Percentiles rank a stretch among this genome's conserved stretches.
phyloP scores from a whole-genome alignment of 2,888 invertebrate species.

The Agrypnus murinus region DNA sequence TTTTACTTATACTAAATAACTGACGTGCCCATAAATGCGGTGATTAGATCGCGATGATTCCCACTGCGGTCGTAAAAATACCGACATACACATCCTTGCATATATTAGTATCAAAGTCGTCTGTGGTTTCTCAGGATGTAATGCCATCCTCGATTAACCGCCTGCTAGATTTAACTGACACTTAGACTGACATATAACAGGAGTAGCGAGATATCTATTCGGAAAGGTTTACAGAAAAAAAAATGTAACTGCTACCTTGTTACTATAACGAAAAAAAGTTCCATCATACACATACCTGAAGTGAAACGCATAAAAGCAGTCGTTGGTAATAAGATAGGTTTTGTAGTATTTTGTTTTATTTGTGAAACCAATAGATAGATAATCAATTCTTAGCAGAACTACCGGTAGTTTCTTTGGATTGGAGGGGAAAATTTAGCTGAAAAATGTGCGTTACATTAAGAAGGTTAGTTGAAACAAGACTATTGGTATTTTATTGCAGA shows the following conservation, averaged over 20 bases:
- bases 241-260: constrained; percentile 24
- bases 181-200: constrained; percentile 45
- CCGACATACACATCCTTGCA: constrained; percentile 41
- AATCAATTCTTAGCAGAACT: too few relatives aligned
- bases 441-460: too few relatives aligned
- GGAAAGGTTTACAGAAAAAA: background rate
- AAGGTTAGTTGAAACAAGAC: too few relatives aligned
- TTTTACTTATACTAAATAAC: background rate
- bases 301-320: constrained; percentile 26
- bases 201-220: constrained; percentile 31
- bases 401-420: too few relatives aligned
- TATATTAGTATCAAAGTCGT: constrained; percentile 47
- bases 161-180: constrained; percentile 46
- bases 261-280: background rate
- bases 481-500: too few relatives aligned
- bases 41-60: constrained; percentile 36
- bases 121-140: constrained; percentile 43
- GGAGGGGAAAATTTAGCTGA: too few relatives aligned
- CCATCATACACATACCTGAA: background rate
- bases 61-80: constrained; percentile 44
- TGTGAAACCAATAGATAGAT: too few relatives aligned
- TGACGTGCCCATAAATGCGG: constrained; percentile 1
- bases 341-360: too few relatives aligned
- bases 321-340: background rate
- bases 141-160: constrained; percentile 48